A percentile compares a stretch with the other conserved stretches of the same genome.
phyloP scores from a whole-genome alignment of 2,888 invertebrate genomes.

The Eupithecia pulchellata region DNA sequence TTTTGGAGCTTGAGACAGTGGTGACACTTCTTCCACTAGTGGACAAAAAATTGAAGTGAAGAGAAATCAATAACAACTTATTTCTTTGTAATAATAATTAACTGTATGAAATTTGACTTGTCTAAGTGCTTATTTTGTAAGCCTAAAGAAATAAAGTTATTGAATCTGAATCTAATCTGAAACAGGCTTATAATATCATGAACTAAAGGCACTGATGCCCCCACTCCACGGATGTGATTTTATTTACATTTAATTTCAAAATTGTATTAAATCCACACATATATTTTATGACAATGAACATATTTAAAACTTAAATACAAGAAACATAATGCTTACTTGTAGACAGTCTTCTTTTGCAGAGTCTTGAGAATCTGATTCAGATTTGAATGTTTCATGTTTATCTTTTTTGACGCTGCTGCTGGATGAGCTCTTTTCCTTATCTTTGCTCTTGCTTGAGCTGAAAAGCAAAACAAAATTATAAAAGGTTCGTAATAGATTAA shows the following conservation, averaged over 20 bases:
- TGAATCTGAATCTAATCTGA: too few species aligned
- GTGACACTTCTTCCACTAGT: too few species aligned
- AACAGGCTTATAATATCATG: too few species aligned
- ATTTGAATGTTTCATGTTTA: slow-evolving; percentile 65
- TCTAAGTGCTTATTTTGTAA: too few species aligned
- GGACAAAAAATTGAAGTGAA: too few species aligned
- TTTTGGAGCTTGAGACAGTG: too few species aligned
- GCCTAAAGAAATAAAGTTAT: too few species aligned
- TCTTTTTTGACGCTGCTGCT: slow-evolving; percentile 64
- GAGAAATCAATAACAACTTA: too few species aligned
- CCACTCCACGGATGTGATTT: too few species aligned
- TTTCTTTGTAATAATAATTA: too few species aligned
- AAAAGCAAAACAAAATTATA: slow-evolving; percentile 1
- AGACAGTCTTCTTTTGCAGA: slow-evolving; percentile 75
- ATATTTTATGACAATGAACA: background rate
- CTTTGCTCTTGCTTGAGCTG: slow-evolving; percentile 73
- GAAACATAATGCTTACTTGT: slow-evolving; percentile 56
- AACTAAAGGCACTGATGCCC: too few species aligned
- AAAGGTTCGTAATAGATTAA: background rate
- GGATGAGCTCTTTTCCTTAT: slow-evolving; percentile 53
- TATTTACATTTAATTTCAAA: background rate
- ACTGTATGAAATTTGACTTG: too few species aligned
- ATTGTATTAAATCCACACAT: background rate
- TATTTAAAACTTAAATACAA: background rate
- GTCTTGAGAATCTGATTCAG: slow-evolving; percentile 60